Evolutionary conservation across 2,797 vertebrate genomes (phyloP).

Genomic region (Gallinago solitaria): DNA sequence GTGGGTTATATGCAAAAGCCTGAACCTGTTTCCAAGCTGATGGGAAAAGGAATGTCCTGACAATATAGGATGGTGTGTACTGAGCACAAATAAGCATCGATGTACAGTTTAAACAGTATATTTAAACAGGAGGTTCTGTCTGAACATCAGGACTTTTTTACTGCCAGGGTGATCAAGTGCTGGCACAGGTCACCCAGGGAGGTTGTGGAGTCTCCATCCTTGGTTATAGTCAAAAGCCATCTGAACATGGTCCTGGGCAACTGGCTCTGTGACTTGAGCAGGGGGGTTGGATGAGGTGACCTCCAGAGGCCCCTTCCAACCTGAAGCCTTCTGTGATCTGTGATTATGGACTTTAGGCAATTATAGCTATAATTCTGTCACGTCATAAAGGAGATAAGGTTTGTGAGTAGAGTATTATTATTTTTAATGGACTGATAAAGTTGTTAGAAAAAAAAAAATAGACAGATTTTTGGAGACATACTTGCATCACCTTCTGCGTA

Average conservation of each 20-base stretch:
- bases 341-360: neutral
- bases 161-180: neutral
- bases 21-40: neutral
- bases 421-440: neutral
- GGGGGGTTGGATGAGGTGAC: rapidly evolving
- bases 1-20: neutral
- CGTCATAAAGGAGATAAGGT: neutral
- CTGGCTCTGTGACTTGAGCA: neutral
- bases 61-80: neutral
- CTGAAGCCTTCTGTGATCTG: neutral
- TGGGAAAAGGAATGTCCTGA: neutral
- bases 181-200: neutral
- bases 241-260: neutral
- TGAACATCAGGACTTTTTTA: neutral
- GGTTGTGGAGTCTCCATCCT: neutral
- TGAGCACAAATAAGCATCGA: neutral
- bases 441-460: neutral
- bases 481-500: neutral
- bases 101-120: neutral
- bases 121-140: neutral
- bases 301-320: neutral
- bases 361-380: neutral
- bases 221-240: neutral
- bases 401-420: neutral
- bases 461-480: neutral